A percentile compares a stretch with the other conserved stretches of the same genome.
These are phyloP conservation scores for Heliconius eleuchia DNA, from an alignment of 1,140 invertebrate species.

Conservation along the genomic window DNA sequence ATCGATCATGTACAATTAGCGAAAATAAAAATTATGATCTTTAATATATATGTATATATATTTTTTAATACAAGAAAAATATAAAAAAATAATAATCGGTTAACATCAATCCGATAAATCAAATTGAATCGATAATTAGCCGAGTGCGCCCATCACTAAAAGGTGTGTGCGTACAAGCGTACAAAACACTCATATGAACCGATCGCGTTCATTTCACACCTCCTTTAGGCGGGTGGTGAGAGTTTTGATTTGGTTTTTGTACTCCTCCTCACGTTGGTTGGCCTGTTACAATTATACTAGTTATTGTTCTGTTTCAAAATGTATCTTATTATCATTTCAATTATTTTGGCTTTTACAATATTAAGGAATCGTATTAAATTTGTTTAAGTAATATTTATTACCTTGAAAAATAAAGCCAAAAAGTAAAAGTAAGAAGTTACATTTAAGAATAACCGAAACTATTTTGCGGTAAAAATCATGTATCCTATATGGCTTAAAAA, in stretches of 20 bases:
- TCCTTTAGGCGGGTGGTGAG: conserved; percentile 99
- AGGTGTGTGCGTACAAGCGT: conserved; percentile 68
- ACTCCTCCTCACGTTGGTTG: conserved; percentile 99
- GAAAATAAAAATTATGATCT: not conserved
- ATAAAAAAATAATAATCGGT: not conserved
- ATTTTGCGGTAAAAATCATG: not conserved
- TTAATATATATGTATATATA: too few relatives aligned
- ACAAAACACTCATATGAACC: conserved; percentile 65
- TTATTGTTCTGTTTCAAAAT: conserved; percentile 33
- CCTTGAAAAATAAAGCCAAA: not conserved
- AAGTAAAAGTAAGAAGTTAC: conserved; percentile 7
- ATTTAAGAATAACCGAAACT: not conserved
- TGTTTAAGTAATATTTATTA: not conserved
- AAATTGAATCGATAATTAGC: conserved; percentile 25
- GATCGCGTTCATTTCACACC: conserved; percentile 85
- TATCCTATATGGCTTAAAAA: conserved; percentile 7
- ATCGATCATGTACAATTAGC: not conserved
- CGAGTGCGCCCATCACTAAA: conserved; percentile 50
- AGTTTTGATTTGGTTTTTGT: conserved; percentile 99
- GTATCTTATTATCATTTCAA: conserved; percentile 4
- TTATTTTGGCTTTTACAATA: not conserved
- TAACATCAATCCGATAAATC: not conserved
- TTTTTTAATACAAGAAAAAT: too few relatives aligned
- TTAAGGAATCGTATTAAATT: not conserved
- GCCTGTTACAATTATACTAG: conserved; percentile 86